These are phyloP conservation scores for Galerucella pusilla DNA, from an alignment of 2,888 invertebrate species.

Conservation along the genomic window DNA sequence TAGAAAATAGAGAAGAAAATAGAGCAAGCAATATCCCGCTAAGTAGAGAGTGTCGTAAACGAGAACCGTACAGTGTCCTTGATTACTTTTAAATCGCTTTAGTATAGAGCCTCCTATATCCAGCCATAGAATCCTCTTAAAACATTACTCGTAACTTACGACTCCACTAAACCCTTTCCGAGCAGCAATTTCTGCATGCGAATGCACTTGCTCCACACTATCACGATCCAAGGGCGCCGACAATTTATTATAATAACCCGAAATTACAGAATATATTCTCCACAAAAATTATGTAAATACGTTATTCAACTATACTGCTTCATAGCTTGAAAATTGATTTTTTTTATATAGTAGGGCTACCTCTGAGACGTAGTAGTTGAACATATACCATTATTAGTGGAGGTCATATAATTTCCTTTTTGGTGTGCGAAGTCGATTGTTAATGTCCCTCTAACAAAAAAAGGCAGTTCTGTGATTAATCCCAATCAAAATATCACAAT, in stretches of 20 bases:
- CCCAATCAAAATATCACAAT: too few relatives aligned
- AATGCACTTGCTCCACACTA: conserved; percentile 31
- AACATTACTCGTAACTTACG: conserved; percentile 34
- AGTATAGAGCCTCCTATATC: conserved; percentile 22
- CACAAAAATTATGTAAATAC: neutral
- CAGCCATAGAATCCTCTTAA: conserved; percentile 28
- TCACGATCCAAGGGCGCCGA: conserved; percentile 17
- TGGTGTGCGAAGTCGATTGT: too few relatives aligned
- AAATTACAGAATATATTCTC: neutral
- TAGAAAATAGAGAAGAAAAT: conserved; percentile 20
- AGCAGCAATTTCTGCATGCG: conserved; percentile 33
- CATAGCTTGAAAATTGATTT: neutral
- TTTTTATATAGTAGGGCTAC: neutral
- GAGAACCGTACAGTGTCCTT: conserved; percentile 31
- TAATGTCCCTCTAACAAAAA: too few relatives aligned
- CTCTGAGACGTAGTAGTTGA: too few relatives aligned
- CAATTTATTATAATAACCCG: neutral
- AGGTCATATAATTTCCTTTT: too few relatives aligned
- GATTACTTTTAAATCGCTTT: conserved; percentile 34
- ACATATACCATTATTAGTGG: too few relatives aligned
- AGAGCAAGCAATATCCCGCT: conserved; percentile 24
- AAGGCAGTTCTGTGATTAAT: too few relatives aligned
- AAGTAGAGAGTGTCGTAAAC: conserved; percentile 28
- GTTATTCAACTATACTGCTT: neutral
- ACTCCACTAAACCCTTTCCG: conserved; percentile 33